A percentile compares a stretch with the other conserved stretches of the same genome.
Conservation (phyloP, 2,797 vertebrate genomes). For the Squalus acanthias region DNA sequence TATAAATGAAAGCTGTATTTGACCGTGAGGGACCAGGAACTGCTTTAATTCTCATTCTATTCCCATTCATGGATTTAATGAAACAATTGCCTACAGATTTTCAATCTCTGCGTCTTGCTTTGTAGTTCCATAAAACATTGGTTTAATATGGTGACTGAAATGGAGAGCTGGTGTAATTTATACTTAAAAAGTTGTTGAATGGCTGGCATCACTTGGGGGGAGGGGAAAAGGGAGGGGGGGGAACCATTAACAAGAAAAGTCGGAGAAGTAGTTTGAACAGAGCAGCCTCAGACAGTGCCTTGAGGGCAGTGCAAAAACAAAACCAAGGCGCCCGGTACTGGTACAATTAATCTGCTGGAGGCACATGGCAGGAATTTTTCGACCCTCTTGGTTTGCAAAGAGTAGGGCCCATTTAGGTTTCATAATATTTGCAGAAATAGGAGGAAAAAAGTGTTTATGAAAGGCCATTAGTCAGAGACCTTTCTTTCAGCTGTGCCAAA, state of each 20-base stretch:
- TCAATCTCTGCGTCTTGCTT: conserved; percentile 13
- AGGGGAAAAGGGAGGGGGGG: too few species aligned
- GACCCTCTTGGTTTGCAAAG: conserved; percentile 49
- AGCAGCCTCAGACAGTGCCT: conserved; percentile 48
- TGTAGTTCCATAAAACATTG: conserved; percentile 34
- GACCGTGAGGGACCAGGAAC: background rate
- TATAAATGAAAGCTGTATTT: conserved; percentile 33
- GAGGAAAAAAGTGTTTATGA: conserved; percentile 56
- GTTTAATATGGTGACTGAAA: conserved; percentile 5
- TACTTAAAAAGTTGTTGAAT: conserved; percentile 21
- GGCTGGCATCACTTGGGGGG: background rate
- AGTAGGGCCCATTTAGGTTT: conserved; percentile 64
- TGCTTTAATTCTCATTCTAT: conserved; percentile 32
- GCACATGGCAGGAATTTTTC: conserved; percentile 51
- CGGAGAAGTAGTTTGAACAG: conserved; percentile 47
- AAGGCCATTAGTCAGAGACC: conserved; percentile 64
- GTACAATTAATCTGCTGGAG: conserved; percentile 55
- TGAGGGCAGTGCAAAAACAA: conserved; percentile 51
- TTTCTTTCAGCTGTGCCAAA: conserved; percentile 61
- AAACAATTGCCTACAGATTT: conserved; percentile 36
- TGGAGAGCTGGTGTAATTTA: conserved; percentile 7
- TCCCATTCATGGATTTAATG: conserved; percentile 22
- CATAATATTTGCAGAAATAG: conserved; percentile 66
- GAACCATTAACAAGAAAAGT: conserved; percentile 47
- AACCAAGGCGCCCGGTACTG: conserved; percentile 56